Evolutionary conservation across 2,888 invertebrate genomes (phyloP), one percentile per base, ranked within the genome.

Genomic region (Eupithecia subumbrata): DNA sequence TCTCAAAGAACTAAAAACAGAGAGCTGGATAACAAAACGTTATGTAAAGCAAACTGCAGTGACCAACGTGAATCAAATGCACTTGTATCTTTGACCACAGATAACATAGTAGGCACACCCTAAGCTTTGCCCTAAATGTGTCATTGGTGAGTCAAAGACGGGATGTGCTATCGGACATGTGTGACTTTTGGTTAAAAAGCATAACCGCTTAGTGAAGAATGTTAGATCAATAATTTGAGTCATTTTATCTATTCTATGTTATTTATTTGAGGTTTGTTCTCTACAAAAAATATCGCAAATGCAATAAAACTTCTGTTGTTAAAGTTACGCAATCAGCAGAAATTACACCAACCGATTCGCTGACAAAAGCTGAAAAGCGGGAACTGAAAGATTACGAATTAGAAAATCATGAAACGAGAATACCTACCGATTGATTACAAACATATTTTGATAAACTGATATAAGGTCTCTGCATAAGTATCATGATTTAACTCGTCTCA

Each of bases 61-160:
- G 40, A 63, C 34, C 16, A 43, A 63, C 30, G 68, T 68, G 68
- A 40, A 40, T 25, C 45, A 45, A 56, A 68, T 68, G 63, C 48
- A 71, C 52, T 73, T 56, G 60, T 72, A 64, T 70, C 78, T 77
- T 78, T 71, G 64, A 77, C 60, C 74, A 78, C 78, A 81, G 66
- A 67, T 67, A 80, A 48, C 2, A 48, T 18, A 48, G 48, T 80
- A 56, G 52, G n/a, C 18, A 60, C 11, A 60, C 71, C 69, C 76
- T 88, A 90, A 89, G 34, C 89, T 82, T 82, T 89, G 91, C 72
- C 90, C 92, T 86, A 90, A 92, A 92, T 92, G 92, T 91, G 92
- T 92, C 91, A 92, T 80, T 78, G 79, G 81, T 91, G 92, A 91
- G 77, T 92, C 90, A 92, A 81, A 74, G 83, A 81, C 83, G 85